Base-by-base conservation (phyloP, 2,888 invertebrate genomes). In the Drosophila eohydei region DNA sequence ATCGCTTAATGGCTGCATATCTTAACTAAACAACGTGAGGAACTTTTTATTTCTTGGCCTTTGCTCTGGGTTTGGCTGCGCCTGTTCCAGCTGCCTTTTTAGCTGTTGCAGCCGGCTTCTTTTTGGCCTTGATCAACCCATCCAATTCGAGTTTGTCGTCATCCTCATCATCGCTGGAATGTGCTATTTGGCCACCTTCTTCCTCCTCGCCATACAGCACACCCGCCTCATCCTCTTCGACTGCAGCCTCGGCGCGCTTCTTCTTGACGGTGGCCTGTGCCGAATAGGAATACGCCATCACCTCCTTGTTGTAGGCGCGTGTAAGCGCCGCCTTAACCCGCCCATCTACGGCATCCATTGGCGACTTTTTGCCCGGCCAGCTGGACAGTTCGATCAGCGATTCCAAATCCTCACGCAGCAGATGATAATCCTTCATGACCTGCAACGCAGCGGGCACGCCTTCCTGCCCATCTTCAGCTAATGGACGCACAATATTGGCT, bases 291-390 rank as follows among this genome's bases (percentile, higher is more conserved):
- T 97, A 94, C 62, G 96, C 94, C 54, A 95, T 94, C 0, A 95
- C 94, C 76, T 95, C 95, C 92, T 99, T 99, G 93, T 99, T 99
- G 92, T 97, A 98, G 0, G 96, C 94, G 46, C 98, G 95, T 0
- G 99, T 99, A 92, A 99, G 96, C 0, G 98, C 97, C 0, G 98
- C 95, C 94, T 99, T 99, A 0, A 97, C 96, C 93, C 97, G 97
- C 14, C 95, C 94, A 78, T 96, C 96, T 30, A 99, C 94, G 69
- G 94, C 93, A 55, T 95, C 94, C 93, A 97, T 95, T 0, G 96
- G 96, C 92, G 98, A 96, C 80, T 95, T 94, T 82, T 95, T 94
- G 43, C 95, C 95, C 0, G 97, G 96, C 98, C 98, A 99, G 41
- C 95, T 92, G 0, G 97, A 95, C 36, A 99, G 92, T 90, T 99